Conservation (phyloP, 2,113 vertebrate genomes). For the Microcebus murinus region DNA sequence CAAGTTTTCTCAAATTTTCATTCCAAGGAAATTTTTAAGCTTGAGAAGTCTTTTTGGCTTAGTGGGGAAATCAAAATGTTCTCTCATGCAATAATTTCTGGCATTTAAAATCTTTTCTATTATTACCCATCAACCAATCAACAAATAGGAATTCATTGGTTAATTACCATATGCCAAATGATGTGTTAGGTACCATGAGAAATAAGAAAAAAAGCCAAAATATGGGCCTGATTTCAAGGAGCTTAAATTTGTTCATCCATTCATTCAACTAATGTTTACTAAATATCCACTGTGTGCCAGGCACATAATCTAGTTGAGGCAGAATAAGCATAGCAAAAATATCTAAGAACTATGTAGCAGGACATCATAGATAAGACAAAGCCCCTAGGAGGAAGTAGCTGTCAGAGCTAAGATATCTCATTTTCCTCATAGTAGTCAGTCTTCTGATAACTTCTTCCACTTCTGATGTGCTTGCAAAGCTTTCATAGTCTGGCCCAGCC, state of each 20-base stretch:
- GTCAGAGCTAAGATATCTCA: background rate
- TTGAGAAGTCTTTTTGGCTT: constrained; percentile 10
- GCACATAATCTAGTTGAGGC: background rate
- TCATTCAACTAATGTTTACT: background rate
- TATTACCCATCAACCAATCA: background rate
- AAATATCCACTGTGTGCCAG: background rate
- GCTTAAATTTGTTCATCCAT: background rate
- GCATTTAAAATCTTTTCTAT: background rate
- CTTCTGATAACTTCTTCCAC: background rate
- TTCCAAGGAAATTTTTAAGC: constrained; percentile 34
- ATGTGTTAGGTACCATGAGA: background rate
- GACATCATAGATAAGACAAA: background rate
- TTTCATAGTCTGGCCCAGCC: background rate
- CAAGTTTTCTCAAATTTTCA: background rate
- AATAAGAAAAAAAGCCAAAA: background rate
- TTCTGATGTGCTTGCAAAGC: constrained; percentile 5
- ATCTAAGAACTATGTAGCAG: background rate
- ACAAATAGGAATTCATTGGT: background rate
- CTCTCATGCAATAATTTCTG: background rate
- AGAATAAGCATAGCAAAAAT: background rate
- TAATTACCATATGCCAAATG: background rate
- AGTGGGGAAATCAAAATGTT: background rate
- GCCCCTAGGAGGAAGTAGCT: background rate
- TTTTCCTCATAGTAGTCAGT: background rate
- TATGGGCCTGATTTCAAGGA: background rate